These are phyloP conservation scores for Ethmia dodecea DNA, from an alignment of 2,888 invertebrate species.

Conservation along the genomic window DNA sequence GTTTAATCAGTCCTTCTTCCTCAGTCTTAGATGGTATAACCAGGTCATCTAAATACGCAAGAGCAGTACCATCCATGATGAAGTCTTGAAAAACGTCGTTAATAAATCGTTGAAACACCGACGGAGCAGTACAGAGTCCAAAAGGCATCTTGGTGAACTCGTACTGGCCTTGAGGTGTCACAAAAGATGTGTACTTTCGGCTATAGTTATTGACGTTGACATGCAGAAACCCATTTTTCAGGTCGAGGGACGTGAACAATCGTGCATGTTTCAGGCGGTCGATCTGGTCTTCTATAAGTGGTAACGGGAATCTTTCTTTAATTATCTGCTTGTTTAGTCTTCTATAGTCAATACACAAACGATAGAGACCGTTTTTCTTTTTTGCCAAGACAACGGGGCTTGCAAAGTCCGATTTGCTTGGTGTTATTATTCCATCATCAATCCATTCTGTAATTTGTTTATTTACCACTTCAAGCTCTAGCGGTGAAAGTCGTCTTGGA, in stretches of 20 bases:
- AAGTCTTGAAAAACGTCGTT: conserved; percentile 15
- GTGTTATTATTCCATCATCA: conserved; percentile 1
- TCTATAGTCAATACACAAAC: conserved; percentile 39
- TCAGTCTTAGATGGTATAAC: conserved; percentile 16
- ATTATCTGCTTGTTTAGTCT: conserved; percentile 33
- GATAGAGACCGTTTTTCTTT: conserved; percentile 15
- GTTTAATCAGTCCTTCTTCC: conserved; percentile 17
- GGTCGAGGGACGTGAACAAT: conserved; percentile 22
- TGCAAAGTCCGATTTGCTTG: conserved; percentile 21
- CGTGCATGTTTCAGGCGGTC: conserved; percentile 32
- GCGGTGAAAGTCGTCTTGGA: conserved; percentile 10
- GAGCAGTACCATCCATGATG: conserved; percentile 16
- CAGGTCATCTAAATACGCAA: conserved; percentile 20
- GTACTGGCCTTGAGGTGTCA: conserved; percentile 32
- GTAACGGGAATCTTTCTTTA: conserved; percentile 34
- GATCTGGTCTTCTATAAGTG: conserved; percentile 36
- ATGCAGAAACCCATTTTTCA: conserved; percentile 40
- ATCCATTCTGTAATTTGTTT: conserved; percentile 11
- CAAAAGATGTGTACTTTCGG: conserved; percentile 40
- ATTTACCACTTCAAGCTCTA: conserved; percentile 9
- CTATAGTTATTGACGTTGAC: conserved; percentile 26
- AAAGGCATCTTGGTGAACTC: conserved; percentile 35
- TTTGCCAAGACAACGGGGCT: conserved; percentile 17
- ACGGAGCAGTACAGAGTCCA: conserved; percentile 40
- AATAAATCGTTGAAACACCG: conserved; percentile 9